Percentiles rank a stretch among this genome's conserved stretches.
Conservation (phyloP, 2,797 vertebrate genomes). For the Gila robusta region DNA sequence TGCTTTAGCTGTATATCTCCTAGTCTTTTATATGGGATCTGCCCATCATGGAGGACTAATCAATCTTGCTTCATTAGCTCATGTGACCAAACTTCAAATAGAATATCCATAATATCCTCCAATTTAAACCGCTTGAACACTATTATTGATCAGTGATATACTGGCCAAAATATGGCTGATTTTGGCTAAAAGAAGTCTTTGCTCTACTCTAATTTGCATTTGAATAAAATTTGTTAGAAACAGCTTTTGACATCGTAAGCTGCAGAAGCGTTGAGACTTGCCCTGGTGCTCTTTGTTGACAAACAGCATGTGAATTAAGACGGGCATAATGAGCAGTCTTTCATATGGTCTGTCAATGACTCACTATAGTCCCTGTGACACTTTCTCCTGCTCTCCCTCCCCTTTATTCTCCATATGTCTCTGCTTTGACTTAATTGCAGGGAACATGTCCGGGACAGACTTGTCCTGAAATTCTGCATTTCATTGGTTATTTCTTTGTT, state of each 20-base stretch:
- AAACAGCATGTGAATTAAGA: slow-evolving; percentile 39
- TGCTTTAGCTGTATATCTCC: not conserved
- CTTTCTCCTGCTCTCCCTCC: not conserved
- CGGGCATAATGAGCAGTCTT: slow-evolving; percentile 27
- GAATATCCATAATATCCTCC: not conserved
- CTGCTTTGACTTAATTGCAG: not conserved
- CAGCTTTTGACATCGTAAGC: not conserved
- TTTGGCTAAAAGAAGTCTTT: not conserved
- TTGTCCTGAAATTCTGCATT: not conserved
- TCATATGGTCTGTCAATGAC: slow-evolving; percentile 24
- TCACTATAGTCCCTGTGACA: slow-evolving; percentile 10
- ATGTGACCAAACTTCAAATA: not conserved
- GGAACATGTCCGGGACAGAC: not conserved
- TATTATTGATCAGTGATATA: not conserved
- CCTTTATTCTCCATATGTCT: not conserved
- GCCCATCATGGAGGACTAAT: not conserved
- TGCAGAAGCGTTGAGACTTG: not conserved
- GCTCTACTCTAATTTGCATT: not conserved
- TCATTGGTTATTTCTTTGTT: not conserved
- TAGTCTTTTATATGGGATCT: not conserved
- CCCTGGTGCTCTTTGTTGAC: slow-evolving; percentile 3
- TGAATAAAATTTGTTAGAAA: not conserved
- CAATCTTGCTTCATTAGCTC: not conserved
- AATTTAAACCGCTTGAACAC: not conserved
- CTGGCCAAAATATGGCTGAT: not conserved